Conservation (phyloP, 1,140 invertebrate genomes). For the Tribolium castaneum region DNA sequence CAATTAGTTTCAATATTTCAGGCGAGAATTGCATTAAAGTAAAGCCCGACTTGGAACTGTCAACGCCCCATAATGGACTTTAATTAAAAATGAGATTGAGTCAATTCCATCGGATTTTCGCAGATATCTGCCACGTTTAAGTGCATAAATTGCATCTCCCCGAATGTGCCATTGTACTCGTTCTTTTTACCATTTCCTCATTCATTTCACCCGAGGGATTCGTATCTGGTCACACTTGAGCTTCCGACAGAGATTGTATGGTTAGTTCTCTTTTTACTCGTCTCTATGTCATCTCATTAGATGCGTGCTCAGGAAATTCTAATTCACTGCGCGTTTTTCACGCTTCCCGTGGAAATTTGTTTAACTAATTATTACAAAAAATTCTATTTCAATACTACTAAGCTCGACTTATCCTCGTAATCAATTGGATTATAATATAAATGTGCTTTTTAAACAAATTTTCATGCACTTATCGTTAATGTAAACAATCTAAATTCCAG, state of each 20-base stretch:
- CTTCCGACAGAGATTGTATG: slow-evolving; percentile 21
- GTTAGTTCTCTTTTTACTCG: slow-evolving; percentile 6
- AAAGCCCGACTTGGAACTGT: neutral
- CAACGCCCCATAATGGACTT: neutral
- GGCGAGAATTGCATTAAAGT: slow-evolving; percentile 4
- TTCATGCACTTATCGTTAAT: slow-evolving; percentile 26
- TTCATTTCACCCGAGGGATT: slow-evolving; percentile 8
- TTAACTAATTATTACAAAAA: slow-evolving; percentile 32
- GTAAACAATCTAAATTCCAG: slow-evolving; percentile 31
- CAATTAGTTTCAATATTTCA: neutral
- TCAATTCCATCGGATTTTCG: slow-evolving; percentile 6
- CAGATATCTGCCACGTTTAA: slow-evolving; percentile 15
- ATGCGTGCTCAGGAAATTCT: slow-evolving; percentile 22
- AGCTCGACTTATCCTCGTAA: slow-evolving; percentile 17
- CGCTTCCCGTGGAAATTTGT: slow-evolving; percentile 28
- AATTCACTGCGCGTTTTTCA: slow-evolving; percentile 2
- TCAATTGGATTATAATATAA: slow-evolving; percentile 35
- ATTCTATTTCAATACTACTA: slow-evolving; percentile 24
- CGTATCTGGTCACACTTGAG: slow-evolving; percentile 27
- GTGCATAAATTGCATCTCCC: slow-evolving; percentile 24
- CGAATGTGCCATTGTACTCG: slow-evolving; percentile 6
- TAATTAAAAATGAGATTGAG: slow-evolving; percentile 21
- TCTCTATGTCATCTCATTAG: slow-evolving; percentile 1
- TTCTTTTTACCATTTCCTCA: slow-evolving; percentile 21
- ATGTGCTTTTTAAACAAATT: slow-evolving; percentile 33